These are phyloP conservation scores for Melieria omissa DNA, from an alignment of 2,888 invertebrate species.

Conservation along the genomic window DNA sequence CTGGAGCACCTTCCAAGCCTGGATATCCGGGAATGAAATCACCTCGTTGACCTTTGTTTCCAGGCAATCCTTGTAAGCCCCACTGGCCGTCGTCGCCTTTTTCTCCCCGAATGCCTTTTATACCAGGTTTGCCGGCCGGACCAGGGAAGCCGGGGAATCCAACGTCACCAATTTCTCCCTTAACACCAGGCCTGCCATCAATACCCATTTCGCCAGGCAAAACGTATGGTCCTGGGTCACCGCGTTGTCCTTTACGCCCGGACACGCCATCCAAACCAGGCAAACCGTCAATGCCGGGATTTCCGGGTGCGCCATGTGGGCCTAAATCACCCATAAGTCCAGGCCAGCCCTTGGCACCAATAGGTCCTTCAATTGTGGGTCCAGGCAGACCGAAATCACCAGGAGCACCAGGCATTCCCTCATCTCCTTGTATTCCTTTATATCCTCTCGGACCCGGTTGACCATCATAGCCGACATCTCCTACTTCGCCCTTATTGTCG, in stretches of 20 bases:
- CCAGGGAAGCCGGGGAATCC: constrained; percentile 70
- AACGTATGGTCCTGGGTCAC: constrained; percentile 63
- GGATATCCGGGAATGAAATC: constrained; percentile 63
- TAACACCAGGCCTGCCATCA: constrained; percentile 65
- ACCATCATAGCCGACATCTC: constrained; percentile 67
- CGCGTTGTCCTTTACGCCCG: constrained; percentile 68
- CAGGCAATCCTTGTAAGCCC: constrained; percentile 72
- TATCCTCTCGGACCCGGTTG: constrained; percentile 72
- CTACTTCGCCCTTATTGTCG: constrained; percentile 67
- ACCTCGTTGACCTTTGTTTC: constrained; percentile 67
- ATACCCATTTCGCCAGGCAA: constrained; percentile 65
- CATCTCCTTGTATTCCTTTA: constrained; percentile 69
- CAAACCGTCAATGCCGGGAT: constrained; percentile 67
- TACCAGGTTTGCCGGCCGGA: constrained; percentile 67
- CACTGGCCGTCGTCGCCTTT: constrained; percentile 70
- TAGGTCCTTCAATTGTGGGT: constrained; percentile 67
- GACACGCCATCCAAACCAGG: constrained; percentile 60
- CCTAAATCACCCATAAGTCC: constrained; percentile 76
- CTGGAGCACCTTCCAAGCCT: constrained; percentile 59
- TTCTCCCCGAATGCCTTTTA: constrained; percentile 71
- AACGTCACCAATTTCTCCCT: constrained; percentile 66
- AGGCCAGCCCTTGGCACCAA: constrained; percentile 75
- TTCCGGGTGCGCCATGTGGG: constrained; percentile 73
- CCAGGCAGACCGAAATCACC: constrained; percentile 70
- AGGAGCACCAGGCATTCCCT: constrained; percentile 70